Base-by-base conservation (phyloP, 2,888 invertebrate species). In the Ichneumon xanthorius region DNA sequence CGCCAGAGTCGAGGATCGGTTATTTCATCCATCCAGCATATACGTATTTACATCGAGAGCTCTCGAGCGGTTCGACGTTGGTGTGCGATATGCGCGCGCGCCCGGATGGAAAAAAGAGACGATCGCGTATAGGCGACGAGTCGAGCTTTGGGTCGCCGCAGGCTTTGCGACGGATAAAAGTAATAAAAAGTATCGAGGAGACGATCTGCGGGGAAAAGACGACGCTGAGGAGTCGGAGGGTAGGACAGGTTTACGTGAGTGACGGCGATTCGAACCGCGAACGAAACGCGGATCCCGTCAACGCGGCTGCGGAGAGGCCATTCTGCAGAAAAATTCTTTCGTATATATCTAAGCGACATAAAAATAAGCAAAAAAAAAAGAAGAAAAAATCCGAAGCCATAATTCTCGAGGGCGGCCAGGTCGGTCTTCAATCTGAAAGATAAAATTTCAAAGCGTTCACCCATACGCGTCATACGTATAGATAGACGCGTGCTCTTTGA, bases 11-110 rank as follows among this genome's bases (percentile, higher is more conserved):
- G 75, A 72, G 80, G 76, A 82, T 85, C 80, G 80, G 85, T 63
- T 77, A 77, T 88, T 86, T 86, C 88, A 88, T 90, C 89, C 87
- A 87, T 89, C 89, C 88, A 88, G 89, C 72, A 79, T 75, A 79
- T 75, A 75, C 65, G 65, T 71, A 55, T 79, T 78, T 75, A 80
- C 80, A 80, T 86, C 78, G 78, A 65, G 63, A 75, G 53, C 71
- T 78, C 58, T 53, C 72, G 40, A 22, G 9, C 55, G 71, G 33
- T 65, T 67, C 68, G 61, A 26, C 48, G 45, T 26, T 5, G 63
- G 5, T 33, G 63, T n/a, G 72, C 63, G 48, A 22, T 65, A 40
- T 65, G n/a, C 40, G 55, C 26, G 53, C 48, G 22, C 7, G 40
- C 40, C 40, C 26, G 37, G 50, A 16, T 16, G 45, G 16, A 48